Evolutionary conservation across 2,888 invertebrate species (phyloP).

Genomic region (Sinodicranocentrus sp.): DNA sequence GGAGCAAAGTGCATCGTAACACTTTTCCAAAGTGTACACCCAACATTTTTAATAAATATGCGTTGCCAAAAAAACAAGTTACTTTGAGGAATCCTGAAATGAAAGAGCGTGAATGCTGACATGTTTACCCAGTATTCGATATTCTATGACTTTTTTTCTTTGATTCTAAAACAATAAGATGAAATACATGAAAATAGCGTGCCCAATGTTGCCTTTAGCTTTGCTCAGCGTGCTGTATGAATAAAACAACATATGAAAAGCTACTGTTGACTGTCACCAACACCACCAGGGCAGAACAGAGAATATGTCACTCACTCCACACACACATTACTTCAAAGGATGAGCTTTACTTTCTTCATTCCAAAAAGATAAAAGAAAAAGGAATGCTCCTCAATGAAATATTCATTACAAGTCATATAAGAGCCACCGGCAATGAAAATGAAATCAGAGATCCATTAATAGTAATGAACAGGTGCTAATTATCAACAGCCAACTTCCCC

Average conservation of each 20-base stretch:
- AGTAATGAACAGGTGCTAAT: slow-evolving; percentile 7
- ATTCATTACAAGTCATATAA: not conserved
- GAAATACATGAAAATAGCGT: not conserved
- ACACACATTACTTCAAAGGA: too few species aligned
- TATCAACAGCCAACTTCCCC: not conserved
- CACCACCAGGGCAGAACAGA: not conserved
- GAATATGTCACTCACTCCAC: too few species aligned
- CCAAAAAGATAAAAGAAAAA: not conserved
- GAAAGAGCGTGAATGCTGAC: too few species aligned
- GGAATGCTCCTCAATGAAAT: not conserved
- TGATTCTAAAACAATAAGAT: not conserved
- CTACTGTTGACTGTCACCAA: not conserved
- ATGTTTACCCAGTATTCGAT: too few species aligned
- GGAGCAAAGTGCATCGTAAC: too few species aligned
- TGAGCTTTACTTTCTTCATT: not conserved
- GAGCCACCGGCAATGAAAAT: not conserved
- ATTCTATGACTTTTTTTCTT: too few species aligned
- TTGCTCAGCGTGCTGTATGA: too few species aligned
- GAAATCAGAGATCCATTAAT: not conserved
- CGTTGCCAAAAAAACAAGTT: too few species aligned
- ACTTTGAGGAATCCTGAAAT: too few species aligned
- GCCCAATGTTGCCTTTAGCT: too few species aligned
- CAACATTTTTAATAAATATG: too few species aligned
- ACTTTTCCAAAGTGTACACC: too few species aligned
- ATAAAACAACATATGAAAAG: not conserved